Percentiles rank a stretch among this genome's conserved stretches.
Conservation (phyloP, 2,113 vertebrate genomes). For the Hydropotes inermis region DNA sequence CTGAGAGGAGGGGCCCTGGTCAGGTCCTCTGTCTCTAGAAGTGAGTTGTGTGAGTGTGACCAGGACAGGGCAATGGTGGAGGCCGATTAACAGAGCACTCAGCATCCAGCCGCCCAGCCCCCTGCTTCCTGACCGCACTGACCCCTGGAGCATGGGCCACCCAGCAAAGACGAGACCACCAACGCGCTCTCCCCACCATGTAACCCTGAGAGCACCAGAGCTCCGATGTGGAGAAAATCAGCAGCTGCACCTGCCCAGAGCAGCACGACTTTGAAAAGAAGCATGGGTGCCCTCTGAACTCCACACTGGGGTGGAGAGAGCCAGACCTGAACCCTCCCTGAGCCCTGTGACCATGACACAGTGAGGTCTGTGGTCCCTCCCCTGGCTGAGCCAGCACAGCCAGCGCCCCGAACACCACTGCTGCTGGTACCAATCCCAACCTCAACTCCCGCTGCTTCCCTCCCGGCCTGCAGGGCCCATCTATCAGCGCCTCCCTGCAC, state of each 20-base stretch:
- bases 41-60: no score
- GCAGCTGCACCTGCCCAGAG: background rate
- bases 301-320: background rate
- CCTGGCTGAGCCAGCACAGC: background rate
- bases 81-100: background rate
- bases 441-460: background rate
- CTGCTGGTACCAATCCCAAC: background rate
- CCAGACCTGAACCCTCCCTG: background rate
- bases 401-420: accelerated
- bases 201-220: background rate
- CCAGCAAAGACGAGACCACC: background rate
- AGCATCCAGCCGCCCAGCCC: background rate
- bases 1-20: background rate
- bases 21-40: no score
- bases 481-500: background rate
- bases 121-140: background rate
- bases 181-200: background rate
- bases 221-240: background rate
- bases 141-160: background rate
- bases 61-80: accelerated
- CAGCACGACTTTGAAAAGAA: no score
- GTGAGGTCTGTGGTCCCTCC: background rate
- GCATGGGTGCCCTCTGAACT: accelerated
- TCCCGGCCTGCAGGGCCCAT: background rate
- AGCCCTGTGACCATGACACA: background rate